These are phyloP conservation scores for Drosophila orosa DNA, from an alignment of 1,140 invertebrate genomes.

Conservation along the genomic window DNA sequence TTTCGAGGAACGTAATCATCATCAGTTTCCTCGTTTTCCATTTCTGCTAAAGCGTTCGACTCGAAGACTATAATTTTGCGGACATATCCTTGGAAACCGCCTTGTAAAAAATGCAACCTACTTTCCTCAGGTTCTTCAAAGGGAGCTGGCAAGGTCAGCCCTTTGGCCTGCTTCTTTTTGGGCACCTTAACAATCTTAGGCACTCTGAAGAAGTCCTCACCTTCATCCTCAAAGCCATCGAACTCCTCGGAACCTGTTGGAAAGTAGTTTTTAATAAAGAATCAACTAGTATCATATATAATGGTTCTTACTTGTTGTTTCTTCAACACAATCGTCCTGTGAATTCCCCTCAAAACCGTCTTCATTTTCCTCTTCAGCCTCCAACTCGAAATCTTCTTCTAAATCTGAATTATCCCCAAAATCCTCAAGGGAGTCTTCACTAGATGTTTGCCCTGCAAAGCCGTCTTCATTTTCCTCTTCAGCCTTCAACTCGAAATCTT, in stretches of 20 bases:
- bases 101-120: background rate
- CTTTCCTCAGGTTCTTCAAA: background rate
- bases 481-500: background rate
- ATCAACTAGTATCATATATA: background rate
- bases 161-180: background rate
- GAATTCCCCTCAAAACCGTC: background rate
- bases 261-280: background rate
- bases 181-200: background rate
- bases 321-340: background rate
- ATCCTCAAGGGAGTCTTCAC: background rate
- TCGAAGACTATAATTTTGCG: constrained; percentile 16
- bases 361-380: background rate
- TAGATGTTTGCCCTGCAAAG: background rate
- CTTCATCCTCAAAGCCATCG: background rate
- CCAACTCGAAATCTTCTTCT: background rate
- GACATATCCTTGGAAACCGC: background rate
- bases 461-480: background rate
- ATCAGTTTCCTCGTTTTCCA: constrained; percentile 1
- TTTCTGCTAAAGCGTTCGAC: background rate
- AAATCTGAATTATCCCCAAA: background rate
- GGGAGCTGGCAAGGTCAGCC: no score
- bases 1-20: constrained; percentile 1
- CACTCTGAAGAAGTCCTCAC: background rate
- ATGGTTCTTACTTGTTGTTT: background rate
- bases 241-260: background rate